Percentiles rank a stretch among this genome's conserved stretches.
Evolutionary conservation across 2,797 vertebrate species (phyloP).

Genomic region (Semaprochilodus insignis): DNA sequence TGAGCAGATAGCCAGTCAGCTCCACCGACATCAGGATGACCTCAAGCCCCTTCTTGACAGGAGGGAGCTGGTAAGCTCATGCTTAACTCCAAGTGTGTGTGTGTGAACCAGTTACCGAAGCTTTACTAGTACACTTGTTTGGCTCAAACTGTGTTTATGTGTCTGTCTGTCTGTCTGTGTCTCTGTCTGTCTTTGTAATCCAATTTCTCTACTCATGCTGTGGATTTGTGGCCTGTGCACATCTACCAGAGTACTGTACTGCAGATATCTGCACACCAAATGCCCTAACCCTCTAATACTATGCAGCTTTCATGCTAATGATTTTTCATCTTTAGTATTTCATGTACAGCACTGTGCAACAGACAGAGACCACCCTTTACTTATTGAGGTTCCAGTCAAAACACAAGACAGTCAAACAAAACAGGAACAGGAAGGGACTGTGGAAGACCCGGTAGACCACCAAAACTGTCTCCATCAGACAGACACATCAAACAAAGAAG

Average conservation of each 20-base stretch:
- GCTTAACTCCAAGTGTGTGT: constrained; percentile 21
- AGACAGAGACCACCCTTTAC: no score
- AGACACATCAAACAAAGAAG: no score
- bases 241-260: neutral
- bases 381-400: no score
- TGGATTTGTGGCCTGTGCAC: neutral
- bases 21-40: constrained; percentile 87
- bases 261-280: neutral
- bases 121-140: constrained; percentile 4
- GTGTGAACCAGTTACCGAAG: constrained; percentile 1
- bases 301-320: neutral
- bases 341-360: no score
- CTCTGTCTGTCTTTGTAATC: constrained; percentile 16
- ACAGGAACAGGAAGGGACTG: no score
- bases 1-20: constrained; percentile 90
- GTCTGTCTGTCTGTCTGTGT: constrained; percentile 7
- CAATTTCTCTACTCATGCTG: neutral
- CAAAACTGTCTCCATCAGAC: no score
- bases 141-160: constrained; percentile 8
- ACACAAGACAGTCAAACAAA: no score
- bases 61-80: constrained; percentile 85
- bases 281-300: neutral
- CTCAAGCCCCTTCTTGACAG: constrained; percentile 85
- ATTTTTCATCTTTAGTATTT: neutral
- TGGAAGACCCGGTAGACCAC: no score